These are phyloP conservation scores for Embidobia sp. DNA, from an alignment of 2,888 invertebrate species.

Conservation along the genomic window DNA sequence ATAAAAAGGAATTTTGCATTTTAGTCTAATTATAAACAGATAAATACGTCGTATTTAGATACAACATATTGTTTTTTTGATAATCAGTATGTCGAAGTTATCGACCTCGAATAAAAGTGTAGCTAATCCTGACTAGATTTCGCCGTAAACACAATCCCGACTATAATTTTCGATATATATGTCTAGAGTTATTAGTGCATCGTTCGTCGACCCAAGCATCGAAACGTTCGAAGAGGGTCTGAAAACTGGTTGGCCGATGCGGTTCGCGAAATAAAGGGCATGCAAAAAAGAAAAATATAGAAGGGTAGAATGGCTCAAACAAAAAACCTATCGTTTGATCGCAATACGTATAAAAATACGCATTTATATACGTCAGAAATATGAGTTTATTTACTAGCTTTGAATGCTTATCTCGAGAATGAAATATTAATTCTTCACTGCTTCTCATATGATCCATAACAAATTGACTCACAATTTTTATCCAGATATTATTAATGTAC, in stretches of 20 bases:
- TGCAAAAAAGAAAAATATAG: constrained; percentile 58
- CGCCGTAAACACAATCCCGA: constrained; percentile 34
- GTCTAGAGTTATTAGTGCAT: constrained; percentile 75
- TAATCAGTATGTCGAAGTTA: constrained; percentile 30
- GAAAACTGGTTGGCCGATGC: constrained; percentile 75
- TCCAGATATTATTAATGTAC: constrained; percentile 39
- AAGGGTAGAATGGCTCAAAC: constrained; percentile 68
- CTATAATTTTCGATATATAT: constrained; percentile 71
- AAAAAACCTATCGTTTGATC: constrained; percentile 70
- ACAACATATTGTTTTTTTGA: too few species aligned
- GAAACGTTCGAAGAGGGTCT: constrained; percentile 66
- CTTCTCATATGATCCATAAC: constrained; percentile 46
- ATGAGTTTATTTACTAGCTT: constrained; percentile 59
- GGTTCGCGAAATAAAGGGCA: constrained; percentile 70
- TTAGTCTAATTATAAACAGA: too few species aligned
- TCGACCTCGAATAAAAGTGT: constrained; percentile 32
- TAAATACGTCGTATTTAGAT: too few species aligned
- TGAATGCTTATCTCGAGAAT: constrained; percentile 49
- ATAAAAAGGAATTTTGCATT: too few species aligned
- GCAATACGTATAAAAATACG: constrained; percentile 64
- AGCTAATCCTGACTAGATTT: constrained; percentile 30
- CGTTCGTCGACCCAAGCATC: constrained; percentile 76
- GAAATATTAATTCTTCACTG: constrained; percentile 53
- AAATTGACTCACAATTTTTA: constrained; percentile 43
- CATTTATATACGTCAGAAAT: constrained; percentile 58